These are phyloP conservation scores for Cheilosia urbana DNA, from an alignment of 2,888 invertebrate genomes.

Conservation along the genomic window DNA sequence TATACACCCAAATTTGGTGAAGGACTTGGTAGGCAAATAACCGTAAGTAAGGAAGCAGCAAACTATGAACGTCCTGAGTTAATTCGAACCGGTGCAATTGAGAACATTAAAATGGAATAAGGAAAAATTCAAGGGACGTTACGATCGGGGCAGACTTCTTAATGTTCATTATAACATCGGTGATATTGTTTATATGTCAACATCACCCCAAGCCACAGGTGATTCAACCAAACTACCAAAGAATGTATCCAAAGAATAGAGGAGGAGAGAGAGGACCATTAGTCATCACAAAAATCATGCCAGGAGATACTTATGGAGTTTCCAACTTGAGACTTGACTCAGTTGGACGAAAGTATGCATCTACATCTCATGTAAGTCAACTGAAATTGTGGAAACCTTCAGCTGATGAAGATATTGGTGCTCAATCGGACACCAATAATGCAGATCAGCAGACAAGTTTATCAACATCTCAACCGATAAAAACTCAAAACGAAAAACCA, in stretches of 20 bases:
- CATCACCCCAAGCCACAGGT: slow-evolving; percentile 5
- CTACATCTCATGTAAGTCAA: slow-evolving; percentile 14
- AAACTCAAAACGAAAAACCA: background rate
- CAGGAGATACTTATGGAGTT: slow-evolving; percentile 9
- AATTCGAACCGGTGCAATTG: background rate
- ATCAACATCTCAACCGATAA: background rate
- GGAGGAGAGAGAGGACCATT: slow-evolving; percentile 19
- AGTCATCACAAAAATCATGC: background rate
- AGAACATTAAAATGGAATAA: background rate
- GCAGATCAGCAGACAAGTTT: background rate
- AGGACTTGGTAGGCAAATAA: background rate
- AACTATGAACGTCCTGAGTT: background rate
- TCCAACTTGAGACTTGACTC: slow-evolving; percentile 7
- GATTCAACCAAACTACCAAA: slow-evolving; percentile 23
- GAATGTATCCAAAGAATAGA: slow-evolving; percentile 13
- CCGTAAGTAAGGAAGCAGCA: background rate
- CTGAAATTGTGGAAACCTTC: background rate
- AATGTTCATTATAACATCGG: slow-evolving; percentile 10
- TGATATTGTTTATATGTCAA: slow-evolving; percentile 24
- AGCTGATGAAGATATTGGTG: slow-evolving; percentile 4
- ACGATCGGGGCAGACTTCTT: slow-evolving; percentile 5
- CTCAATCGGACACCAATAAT: too few relatives aligned
- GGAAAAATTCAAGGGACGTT: background rate
- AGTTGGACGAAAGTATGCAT: slow-evolving; percentile 8
- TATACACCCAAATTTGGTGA: slow-evolving; percentile 13